Conservation (phyloP, 2,797 vertebrate genomes). For the Pipistrellus pipistrellus region DNA sequence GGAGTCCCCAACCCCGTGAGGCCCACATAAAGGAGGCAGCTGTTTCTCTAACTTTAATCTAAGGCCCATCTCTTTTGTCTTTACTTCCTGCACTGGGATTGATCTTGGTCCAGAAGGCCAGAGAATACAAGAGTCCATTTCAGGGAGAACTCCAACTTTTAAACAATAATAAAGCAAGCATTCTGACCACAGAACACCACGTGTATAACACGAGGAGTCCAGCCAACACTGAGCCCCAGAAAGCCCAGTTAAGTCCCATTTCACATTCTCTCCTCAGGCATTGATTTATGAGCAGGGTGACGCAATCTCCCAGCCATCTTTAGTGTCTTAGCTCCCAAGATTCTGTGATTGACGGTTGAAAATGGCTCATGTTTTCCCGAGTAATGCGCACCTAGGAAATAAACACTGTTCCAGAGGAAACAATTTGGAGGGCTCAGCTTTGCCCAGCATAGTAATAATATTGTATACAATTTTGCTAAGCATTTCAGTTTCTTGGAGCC, state of each 20-base stretch:
- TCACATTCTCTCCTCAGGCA: neutral
- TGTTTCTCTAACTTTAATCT: neutral
- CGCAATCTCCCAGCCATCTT: neutral
- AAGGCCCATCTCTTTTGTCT: conserved; percentile 11
- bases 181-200: neutral
- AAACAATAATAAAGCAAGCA: neutral
- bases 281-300: neutral
- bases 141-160: conserved; percentile 17
- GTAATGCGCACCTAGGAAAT: conserved; percentile 46
- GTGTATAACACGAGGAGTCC: neutral
- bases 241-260: neutral
- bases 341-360: neutral
- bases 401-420: conserved; percentile 59
- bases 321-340: neutral
- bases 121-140: conserved; percentile 15
- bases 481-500: conserved; percentile 22
- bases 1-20: conserved; percentile 1
- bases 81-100: conserved; percentile 50
- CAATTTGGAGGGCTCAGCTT: neutral
- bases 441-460: neutral
- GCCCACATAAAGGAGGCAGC: neutral
- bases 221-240: neutral
- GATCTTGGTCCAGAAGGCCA: neutral
- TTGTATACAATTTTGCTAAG: conserved; percentile 56
- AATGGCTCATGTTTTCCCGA: conserved; percentile 30